Evolutionary conservation across 1,140 invertebrate genomes (phyloP).

Genomic region (Cyclargus thomasi): DNA sequence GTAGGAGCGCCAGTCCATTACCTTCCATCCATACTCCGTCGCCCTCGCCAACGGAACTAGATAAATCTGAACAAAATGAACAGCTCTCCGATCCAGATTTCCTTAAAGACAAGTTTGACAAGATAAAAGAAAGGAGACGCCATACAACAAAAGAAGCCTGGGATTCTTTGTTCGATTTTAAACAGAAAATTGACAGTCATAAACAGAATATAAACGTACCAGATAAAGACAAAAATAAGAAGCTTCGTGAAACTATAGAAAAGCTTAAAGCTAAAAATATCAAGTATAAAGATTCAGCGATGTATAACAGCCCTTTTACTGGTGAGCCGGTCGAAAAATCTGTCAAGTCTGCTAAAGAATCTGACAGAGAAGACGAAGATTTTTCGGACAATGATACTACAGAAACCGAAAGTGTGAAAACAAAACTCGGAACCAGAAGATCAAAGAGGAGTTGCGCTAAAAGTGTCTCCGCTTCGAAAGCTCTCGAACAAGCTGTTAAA

Average conservation of each 20-base stretch:
- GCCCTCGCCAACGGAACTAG: conserved; percentile 44
- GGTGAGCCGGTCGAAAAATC: conserved; percentile 34
- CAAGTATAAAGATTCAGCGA: conserved; percentile 65
- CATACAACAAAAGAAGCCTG: conserved; percentile 68
- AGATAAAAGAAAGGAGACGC: conserved; percentile 80
- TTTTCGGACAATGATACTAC: conserved; percentile 30
- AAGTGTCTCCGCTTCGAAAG: conserved; percentile 82
- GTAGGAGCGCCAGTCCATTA: conserved; percentile 62
- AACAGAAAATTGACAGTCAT: conserved; percentile 57
- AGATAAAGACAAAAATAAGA: conserved; percentile 76
- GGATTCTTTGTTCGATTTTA: conserved; percentile 59
- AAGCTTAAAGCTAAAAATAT: conserved; percentile 80
- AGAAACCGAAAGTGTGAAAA: conserved; percentile 41
- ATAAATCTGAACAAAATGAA: conserved; percentile 35
- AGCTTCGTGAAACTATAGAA: conserved; percentile 77
- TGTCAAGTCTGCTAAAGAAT: conserved; percentile 38
- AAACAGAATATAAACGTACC: conserved; percentile 52
- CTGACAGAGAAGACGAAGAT: conserved; percentile 42
- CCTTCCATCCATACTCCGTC: conserved; percentile 62
- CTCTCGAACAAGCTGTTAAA: conserved; percentile 89
- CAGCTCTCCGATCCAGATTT: conserved; percentile 54
- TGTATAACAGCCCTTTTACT: conserved; percentile 55
- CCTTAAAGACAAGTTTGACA: conserved; percentile 77
- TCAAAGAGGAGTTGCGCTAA: conserved; percentile 60
- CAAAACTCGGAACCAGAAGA: conserved; percentile 47